A percentile compares a stretch with the other conserved stretches of the same genome.
phyloP scores from a whole-genome alignment of 2,797 vertebrate genomes.

The Acanthurus lineatus region DNA sequence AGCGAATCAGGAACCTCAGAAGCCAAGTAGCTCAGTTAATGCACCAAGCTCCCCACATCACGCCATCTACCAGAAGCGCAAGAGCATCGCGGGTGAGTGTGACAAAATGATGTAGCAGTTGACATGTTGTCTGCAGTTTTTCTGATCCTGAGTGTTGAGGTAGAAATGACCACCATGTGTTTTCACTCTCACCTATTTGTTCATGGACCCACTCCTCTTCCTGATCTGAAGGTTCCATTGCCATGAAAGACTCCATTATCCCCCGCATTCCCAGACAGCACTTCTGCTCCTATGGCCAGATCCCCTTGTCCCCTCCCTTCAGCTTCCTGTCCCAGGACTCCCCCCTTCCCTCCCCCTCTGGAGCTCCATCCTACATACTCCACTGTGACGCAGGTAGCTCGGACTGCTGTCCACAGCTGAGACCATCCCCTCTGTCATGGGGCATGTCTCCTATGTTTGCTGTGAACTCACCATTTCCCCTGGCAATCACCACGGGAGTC shows the following conservation, averaged over 20 bases:
- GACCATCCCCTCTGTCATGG: conserved; percentile 65
- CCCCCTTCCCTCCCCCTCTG: conserved; percentile 80
- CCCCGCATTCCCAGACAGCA: conserved; percentile 84
- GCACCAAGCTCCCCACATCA: conserved; percentile 82
- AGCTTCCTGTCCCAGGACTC: conserved; percentile 85
- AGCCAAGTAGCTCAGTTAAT: conserved; percentile 79
- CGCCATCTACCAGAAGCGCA: conserved; percentile 89
- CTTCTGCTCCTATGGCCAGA: conserved; percentile 87
- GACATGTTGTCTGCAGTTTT: neutral
- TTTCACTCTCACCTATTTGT: conserved; percentile 54
- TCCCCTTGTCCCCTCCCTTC: conserved; percentile 84
- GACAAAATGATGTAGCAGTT: neutral
- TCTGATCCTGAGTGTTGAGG: neutral
- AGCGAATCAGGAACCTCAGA: conserved; percentile 90
- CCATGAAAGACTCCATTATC: conserved; percentile 90
- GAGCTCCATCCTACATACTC: conserved; percentile 79
- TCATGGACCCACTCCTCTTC: conserved; percentile 63
- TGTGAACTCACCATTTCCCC: conserved; percentile 61
- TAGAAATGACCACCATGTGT: conserved; percentile 9
- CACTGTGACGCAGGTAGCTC: conserved; percentile 85
- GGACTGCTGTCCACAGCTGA: conserved; percentile 63
- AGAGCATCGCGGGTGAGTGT: conserved; percentile 92
- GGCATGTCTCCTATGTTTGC: conserved; percentile 74
- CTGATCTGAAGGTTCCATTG: conserved; percentile 89
- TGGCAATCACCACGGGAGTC: conserved; percentile 33